A percentile compares a stretch with the other conserved stretches of the same genome.
These are phyloP conservation scores for Macrotus californicus DNA, from an alignment of 2,113 vertebrate species.

Conservation along the genomic window DNA sequence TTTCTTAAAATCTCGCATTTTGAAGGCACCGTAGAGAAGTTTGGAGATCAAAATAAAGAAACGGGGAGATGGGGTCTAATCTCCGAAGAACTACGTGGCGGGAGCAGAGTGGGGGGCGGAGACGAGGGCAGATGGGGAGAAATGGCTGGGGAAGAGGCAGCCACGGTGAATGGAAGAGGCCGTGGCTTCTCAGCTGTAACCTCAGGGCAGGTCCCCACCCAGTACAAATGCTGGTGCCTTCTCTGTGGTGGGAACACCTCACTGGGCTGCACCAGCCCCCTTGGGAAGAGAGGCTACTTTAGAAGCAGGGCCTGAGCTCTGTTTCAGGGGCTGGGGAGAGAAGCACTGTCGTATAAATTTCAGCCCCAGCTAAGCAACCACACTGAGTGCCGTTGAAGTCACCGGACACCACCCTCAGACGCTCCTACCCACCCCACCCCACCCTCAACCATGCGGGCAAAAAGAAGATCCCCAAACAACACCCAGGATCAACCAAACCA, in stretches of 20 bases:
- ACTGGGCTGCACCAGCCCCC: not conserved
- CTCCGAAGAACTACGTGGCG: not conserved
- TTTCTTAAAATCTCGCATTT: not conserved
- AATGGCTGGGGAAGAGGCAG: not conserved
- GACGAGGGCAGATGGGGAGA: not conserved
- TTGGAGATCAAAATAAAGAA: not conserved
- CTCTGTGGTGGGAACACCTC: not conserved
- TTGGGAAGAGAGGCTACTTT: not conserved
- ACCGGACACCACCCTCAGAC: not conserved
- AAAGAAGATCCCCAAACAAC: not conserved
- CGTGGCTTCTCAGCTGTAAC: not conserved
- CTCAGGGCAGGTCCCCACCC: not conserved
- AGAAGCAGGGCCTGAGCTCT: not conserved
- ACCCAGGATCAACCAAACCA: not conserved
- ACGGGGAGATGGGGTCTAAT: not conserved
- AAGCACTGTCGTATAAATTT: not conserved
- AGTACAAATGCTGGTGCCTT: not conserved
- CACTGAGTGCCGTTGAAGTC: accelerated
- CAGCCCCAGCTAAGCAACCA: not conserved
- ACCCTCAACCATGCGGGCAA: not conserved
- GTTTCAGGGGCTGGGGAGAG: not conserved
- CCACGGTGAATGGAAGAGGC: not conserved
- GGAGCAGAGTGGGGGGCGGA: no score
- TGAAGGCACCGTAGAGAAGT: not conserved
- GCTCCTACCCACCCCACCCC: no score